phyloP scores from a whole-genome alignment of 2,113 vertebrate species.

The Uropsilus gracilis region DNA sequence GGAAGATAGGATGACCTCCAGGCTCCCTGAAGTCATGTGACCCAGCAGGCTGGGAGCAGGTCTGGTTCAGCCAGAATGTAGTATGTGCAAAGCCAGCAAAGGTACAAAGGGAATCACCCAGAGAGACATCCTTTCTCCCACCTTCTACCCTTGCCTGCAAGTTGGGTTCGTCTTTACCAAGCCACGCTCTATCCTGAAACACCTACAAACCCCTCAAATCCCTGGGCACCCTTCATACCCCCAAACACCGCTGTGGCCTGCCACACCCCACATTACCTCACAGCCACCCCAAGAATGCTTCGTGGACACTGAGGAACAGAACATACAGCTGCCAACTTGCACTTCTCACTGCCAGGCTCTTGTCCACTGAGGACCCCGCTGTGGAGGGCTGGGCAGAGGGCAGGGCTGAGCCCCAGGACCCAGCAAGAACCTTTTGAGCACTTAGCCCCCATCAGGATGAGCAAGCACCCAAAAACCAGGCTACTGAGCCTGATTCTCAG shows the following conservation, averaged over 20 bases:
- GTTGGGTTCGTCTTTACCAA: rapidly evolving
- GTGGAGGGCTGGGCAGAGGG: background rate
- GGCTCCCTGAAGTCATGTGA: background rate
- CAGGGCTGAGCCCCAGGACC: rapidly evolving
- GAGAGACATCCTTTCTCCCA: background rate
- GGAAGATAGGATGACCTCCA: background rate
- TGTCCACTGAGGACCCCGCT: background rate
- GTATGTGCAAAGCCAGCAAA: background rate
- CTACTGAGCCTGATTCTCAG: background rate
- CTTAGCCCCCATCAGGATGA: background rate
- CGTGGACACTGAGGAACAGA: background rate
- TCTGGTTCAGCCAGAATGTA: background rate
- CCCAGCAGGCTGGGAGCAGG: background rate
- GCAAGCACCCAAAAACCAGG: background rate
- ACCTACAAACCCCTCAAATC: background rate
- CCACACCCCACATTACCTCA: background rate
- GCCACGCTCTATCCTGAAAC: background rate
- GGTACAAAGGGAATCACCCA: background rate
- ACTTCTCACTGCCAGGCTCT: background rate
- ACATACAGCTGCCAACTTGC: background rate
- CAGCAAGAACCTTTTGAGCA: background rate
- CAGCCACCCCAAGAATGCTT: too few relatives aligned
- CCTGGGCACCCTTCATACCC: background rate
- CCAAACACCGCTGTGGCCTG: background rate
- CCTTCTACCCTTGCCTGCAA: background rate